These are phyloP conservation scores for Cosmopolites sordidus DNA, from an alignment of 2,888 invertebrate genomes.

Conservation along the genomic window DNA sequence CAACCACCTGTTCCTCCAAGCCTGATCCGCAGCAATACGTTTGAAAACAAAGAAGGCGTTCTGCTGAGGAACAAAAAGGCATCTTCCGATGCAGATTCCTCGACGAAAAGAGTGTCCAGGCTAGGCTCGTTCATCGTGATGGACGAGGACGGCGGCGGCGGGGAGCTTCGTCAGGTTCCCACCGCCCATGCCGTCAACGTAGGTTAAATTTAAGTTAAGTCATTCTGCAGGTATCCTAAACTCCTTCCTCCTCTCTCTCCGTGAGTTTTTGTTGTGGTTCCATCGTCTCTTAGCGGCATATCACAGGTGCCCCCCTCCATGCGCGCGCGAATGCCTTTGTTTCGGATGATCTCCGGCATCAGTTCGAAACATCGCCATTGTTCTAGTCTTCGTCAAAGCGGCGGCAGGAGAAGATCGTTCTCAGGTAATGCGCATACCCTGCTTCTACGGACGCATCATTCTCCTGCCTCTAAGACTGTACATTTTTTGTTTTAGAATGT, in stretches of 20 bases:
- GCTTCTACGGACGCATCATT: background rate
- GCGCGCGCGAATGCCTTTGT: constrained; percentile 8
- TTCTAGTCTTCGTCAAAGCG: constrained; percentile 18
- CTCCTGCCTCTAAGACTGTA: constrained; percentile 5
- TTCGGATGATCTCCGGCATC: constrained; percentile 4
- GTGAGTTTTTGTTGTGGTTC: constrained; percentile 9
- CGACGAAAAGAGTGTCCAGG: constrained; percentile 49
- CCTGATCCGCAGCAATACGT: constrained; percentile 61
- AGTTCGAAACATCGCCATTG: constrained; percentile 10
- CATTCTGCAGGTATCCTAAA: constrained; percentile 12
- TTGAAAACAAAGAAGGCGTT: constrained; percentile 52
- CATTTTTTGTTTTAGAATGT: constrained; percentile 3
- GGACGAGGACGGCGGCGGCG: constrained; percentile 39
- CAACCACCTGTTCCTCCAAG: constrained; percentile 41
- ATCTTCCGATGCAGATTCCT: constrained; percentile 29
- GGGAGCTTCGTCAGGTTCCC: background rate
- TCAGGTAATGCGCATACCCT: background rate
- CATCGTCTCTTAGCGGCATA: background rate
- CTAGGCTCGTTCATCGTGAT: constrained; percentile 53
- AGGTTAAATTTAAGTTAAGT: constrained; percentile 4
- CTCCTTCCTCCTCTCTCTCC: background rate
- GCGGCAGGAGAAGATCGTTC: no score
- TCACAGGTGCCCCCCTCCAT: constrained; percentile 9
- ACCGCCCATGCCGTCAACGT: constrained; percentile 6
- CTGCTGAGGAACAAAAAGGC: constrained; percentile 32